Percentiles rank a stretch among this genome's conserved stretches.
Conservation (phyloP, 2,888 invertebrate genomes). For the Scotopteryx bipunctaria region DNA sequence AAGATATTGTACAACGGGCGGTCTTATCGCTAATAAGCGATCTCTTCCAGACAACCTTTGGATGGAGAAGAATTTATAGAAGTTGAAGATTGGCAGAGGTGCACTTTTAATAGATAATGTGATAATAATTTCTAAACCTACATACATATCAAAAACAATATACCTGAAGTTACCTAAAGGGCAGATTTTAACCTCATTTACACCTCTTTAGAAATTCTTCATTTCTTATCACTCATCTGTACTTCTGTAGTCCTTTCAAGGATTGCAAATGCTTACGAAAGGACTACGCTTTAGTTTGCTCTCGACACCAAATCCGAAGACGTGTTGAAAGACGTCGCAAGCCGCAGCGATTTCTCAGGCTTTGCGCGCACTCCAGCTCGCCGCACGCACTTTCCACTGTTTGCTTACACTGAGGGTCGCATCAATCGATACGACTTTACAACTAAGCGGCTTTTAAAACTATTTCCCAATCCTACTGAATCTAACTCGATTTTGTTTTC, state of each 20-base stretch:
- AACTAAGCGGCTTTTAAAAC: conserved; percentile 14
- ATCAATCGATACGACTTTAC: conserved; percentile 22
- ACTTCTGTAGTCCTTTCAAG: too few species aligned
- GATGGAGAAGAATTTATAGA: too few species aligned
- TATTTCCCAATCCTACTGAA: background rate
- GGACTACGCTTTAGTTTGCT: conserved; percentile 8
- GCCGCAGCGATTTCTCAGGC: conserved; percentile 75
- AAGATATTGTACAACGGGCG: background rate
- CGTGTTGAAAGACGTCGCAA: conserved; percentile 67
- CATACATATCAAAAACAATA: too few species aligned
- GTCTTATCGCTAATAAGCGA: background rate
- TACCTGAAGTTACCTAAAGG: too few species aligned
- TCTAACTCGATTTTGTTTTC: background rate
- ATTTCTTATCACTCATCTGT: too few species aligned
- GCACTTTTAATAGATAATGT: too few species aligned
- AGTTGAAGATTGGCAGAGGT: too few species aligned
- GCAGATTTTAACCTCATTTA: too few species aligned
- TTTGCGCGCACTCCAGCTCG: conserved; percentile 63
- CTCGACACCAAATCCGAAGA: conserved; percentile 44
- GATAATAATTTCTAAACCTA: too few species aligned
- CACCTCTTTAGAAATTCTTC: too few species aligned
- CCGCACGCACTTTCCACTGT: conserved; percentile 64
- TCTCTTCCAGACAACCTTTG: too few species aligned
- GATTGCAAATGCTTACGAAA: too few species aligned
- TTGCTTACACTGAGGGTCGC: conserved; percentile 36